Base-by-base conservation (phyloP, 2,888 invertebrate species). In the Kuschelorhynchus macadamiae region DNA sequence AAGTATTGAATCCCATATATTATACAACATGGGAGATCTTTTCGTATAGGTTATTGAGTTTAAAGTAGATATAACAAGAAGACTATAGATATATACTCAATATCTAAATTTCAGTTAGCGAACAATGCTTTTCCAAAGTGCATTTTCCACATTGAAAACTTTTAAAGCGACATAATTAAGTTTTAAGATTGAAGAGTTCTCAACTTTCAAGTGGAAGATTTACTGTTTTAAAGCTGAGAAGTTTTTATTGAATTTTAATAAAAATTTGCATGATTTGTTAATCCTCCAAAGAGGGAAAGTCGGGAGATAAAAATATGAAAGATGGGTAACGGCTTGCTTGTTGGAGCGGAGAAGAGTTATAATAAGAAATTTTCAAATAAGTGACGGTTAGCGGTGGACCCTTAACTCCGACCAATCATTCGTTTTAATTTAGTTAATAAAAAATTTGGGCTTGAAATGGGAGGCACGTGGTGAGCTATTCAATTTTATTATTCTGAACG, bases 261-360 rank as follows among this genome's bases (percentile, higher is more conserved):
- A 80, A 81, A 82, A 82, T 83, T 82, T 82, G 82, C 83, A 83
- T 82, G 81, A 82, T 82, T 82, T 80, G 81, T 80, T 82, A 82
- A 82, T 82, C 82, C 80, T 74, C 75, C 17, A 52, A 57, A 63
- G 49, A 57, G 36, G 57, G 59, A 61, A 73, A 66, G 75, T 44
- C 52, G 74, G 75, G 71, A 74, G 77, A 69, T 64, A 77, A 79
- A 80, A 79, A 79, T 80, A 79, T 80, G 75, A 78, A 76, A 74
- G 74, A 77, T 75, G 75, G 80, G 80, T 79, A 80, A 80, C 80
- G 79, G 81, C 79, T 80, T 79, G 76, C 57, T 74, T 47, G 44
- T 18, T 59, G 77, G 76, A 77, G 77, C 75, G 78, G 50, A 39
- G 50, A 67, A 67, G 62, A 78, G 81, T 81, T 82, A 81, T 81